Percentiles rank a stretch among this genome's conserved stretches.
Conservation (phyloP, 1,140 invertebrate genomes). For the Ceratina japonica region DNA sequence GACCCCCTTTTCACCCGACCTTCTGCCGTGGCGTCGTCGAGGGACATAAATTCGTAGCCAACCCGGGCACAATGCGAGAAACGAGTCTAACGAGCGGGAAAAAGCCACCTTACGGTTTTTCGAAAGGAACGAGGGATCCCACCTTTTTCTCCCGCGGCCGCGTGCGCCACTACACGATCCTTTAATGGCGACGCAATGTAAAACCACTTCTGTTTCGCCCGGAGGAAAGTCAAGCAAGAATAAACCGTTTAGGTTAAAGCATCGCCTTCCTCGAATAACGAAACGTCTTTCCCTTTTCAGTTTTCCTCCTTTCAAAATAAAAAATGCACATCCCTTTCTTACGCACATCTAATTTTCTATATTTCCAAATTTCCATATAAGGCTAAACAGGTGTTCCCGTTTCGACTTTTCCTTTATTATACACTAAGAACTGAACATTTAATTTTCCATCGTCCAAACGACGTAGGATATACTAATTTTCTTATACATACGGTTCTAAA, state of each 20-base stretch:
- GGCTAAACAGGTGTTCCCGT: no score
- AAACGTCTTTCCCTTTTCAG: no score
- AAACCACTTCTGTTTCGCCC: constrained; percentile 4
- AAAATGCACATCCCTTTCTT: no score
- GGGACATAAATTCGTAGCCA: constrained; percentile 66
- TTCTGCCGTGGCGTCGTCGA: background rate
- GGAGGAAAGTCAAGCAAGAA: background rate
- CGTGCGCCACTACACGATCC: background rate
- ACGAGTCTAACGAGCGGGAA: constrained; percentile 59
- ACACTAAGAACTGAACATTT: no score
- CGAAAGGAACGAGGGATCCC: constrained; percentile 23
- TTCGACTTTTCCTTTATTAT: no score
- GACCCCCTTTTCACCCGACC: constrained; percentile 42
- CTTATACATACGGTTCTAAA: no score
- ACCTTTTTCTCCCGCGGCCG: background rate
- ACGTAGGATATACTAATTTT: no score
- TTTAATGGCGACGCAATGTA: constrained; percentile 28
- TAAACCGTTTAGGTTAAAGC: constrained; percentile 10
- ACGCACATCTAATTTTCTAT: no score
- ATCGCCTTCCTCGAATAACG: background rate
- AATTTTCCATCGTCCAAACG: no score
- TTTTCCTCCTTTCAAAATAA: no score
- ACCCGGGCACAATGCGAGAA: constrained; percentile 49
- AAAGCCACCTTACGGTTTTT: constrained; percentile 60
- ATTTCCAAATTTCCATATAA: no score